phyloP scores from a whole-genome alignment of 2,888 invertebrate genomes.

The Taphrorychus bicolor region DNA sequence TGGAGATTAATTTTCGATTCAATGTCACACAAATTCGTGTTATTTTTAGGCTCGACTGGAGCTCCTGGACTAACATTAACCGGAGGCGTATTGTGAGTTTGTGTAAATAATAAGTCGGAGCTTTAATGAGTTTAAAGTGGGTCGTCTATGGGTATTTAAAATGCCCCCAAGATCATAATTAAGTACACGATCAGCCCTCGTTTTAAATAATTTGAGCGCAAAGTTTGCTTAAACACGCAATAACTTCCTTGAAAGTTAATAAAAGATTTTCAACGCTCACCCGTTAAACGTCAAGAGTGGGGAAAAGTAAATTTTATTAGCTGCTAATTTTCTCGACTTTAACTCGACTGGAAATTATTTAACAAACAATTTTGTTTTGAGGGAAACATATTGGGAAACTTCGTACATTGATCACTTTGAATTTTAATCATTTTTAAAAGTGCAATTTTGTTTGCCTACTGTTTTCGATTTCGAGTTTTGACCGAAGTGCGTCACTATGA shows the following conservation, averaged over 20 bases:
- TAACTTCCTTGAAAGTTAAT: constrained; percentile 3
- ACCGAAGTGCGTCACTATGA: too few species aligned
- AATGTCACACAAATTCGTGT: background rate
- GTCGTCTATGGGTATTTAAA: background rate
- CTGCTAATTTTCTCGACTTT: background rate
- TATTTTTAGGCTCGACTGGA: background rate
- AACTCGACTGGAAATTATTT: background rate
- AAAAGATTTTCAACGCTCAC: background rate
- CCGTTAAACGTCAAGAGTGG: background rate
- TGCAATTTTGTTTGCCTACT: too few species aligned
- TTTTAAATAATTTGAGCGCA: background rate
- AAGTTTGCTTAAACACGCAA: background rate
- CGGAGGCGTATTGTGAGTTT: background rate
- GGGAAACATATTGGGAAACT: background rate
- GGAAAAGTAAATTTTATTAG: background rate
- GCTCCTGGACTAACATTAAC: background rate
- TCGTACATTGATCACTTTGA: background rate
- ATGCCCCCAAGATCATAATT: background rate
- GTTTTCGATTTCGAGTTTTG: too few species aligned
- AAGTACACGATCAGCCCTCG: background rate
- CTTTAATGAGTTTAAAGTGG: background rate
- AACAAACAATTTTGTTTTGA: background rate
- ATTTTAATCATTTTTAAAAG: background rate
- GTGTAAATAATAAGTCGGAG: background rate
- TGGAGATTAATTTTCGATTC: constrained; percentile 18